phyloP scores from a whole-genome alignment of 2,797 vertebrate genomes.

The Zenarchopterus dispar region DNA sequence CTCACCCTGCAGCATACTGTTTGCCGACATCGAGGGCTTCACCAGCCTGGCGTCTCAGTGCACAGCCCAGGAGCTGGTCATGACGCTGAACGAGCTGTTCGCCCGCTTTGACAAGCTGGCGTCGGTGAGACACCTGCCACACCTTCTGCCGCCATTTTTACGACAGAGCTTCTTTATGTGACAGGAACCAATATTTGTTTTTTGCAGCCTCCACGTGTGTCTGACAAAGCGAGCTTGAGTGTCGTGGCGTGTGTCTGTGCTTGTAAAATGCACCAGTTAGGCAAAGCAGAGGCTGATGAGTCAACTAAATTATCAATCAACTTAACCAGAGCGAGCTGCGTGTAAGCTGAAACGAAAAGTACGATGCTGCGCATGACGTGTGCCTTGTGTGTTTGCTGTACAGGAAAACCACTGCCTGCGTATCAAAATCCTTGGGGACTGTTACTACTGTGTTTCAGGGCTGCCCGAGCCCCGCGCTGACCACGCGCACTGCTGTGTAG shows the following conservation, averaged over 20 bases:
- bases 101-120: conserved; percentile 86
- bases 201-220: conserved; percentile 4
- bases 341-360: conserved; percentile 16
- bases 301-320: conserved; percentile 46
- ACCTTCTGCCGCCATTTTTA: conserved; percentile 11
- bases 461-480: conserved; percentile 93
- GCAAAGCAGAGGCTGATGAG: conserved; percentile 28
- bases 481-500: conserved; percentile 97
- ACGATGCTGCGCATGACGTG: conserved; percentile 6
- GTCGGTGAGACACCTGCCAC: conserved; percentile 72
- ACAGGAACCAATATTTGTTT: not conserved
- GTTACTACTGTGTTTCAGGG: conserved; percentile 97
- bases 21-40: conserved; percentile 86
- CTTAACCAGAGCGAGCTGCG: conserved; percentile 22
- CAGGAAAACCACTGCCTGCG: conserved; percentile 97
- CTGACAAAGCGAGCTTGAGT: no score
- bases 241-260: not conserved
- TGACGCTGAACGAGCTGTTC: conserved; percentile 86
- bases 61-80: conserved; percentile 86
- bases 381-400: conserved; percentile 34
- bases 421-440: conserved; percentile 97
- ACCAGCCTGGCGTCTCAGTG: conserved; percentile 86
- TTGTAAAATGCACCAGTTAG: conserved; percentile 47
- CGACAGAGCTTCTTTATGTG: conserved; percentile 34
- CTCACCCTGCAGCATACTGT: conserved; percentile 78